Base-by-base conservation (phyloP, 2,797 vertebrate genomes). In the Eulemur coronatus region DNA sequence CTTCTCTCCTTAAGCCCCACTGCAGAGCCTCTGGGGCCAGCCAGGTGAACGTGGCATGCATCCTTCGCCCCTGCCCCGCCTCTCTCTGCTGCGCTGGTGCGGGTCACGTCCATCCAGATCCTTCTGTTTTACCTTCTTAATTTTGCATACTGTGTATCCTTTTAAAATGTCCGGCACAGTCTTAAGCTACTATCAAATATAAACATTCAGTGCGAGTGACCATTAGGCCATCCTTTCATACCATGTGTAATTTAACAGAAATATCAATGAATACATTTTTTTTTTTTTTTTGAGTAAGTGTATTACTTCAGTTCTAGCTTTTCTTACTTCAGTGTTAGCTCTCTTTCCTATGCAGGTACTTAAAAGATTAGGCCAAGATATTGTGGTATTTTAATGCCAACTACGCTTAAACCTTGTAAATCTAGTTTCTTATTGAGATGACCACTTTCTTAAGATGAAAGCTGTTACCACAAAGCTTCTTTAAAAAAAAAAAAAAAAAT, bases 1-100 rank as follows among this genome's bases (percentile, higher is more conserved):
- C 2, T 67, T 86, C 52, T 88, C 72, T 50, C 22, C 0, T 14
- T 70, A 22, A 85, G 43, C 10, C 46, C 50, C 41, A 0, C 1
- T 30, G 79, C 20, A 10, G 50, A 57, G 61, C 22, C 4, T 14
- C 52, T 52, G 41, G 5, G 20, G 17, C n/a, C 26, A 11, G 48
- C 67, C 33, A 46, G 69, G 41, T 46, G 35, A 67, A 1, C 11
- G 0, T 9, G 48, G 50, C 12, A 1, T 17, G 0, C 0, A 0
- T 0, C 0, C 0, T 0, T 38, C 57, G 2, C 52, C 63, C 13
- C 14, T 2, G 17, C 0, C 30, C 7, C 15, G 2, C 9, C 6
- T 28, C 63, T 38, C 6, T 24, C 84, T 57, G 2, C 75, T 28
- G 0, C 4, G 4, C 9, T 7, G 26, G 17, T 80, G 30, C 15